Percentiles rank a stretch among this genome's conserved stretches.
Conservation (phyloP, 2,888 invertebrate species). For the Urechis unicinctus region DNA sequence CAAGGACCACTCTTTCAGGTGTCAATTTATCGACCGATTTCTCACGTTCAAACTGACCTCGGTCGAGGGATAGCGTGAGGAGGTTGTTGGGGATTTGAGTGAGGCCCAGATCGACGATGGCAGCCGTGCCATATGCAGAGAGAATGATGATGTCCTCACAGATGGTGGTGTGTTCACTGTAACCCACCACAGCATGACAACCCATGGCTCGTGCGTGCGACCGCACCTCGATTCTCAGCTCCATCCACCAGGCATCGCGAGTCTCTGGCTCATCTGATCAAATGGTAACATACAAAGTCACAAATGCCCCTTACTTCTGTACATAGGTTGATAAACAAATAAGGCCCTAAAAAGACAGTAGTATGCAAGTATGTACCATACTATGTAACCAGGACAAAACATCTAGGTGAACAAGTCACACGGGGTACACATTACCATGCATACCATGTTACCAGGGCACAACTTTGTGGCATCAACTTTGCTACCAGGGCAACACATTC, state of each 20-base stretch:
- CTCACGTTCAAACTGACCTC: conserved; percentile 12
- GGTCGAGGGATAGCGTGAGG: conserved; percentile 7
- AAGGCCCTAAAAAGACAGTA: too few relatives aligned
- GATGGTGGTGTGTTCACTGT: conserved; percentile 85
- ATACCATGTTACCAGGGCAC: too few relatives aligned
- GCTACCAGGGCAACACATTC: too few relatives aligned
- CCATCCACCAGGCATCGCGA: conserved; percentile 94
- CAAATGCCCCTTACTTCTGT: background rate
- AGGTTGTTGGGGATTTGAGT: background rate
- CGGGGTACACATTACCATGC: too few relatives aligned
- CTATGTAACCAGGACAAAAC: too few relatives aligned
- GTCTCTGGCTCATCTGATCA: conserved; percentile 75
- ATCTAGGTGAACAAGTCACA: too few relatives aligned
- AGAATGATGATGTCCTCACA: conserved; percentile 92
- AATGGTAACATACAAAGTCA: too few relatives aligned
- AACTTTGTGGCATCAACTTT: too few relatives aligned
- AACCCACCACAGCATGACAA: conserved; percentile 91
- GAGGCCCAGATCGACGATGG: conserved; percentile 56
- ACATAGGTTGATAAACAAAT: too few relatives aligned
- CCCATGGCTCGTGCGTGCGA: conserved; percentile 87
- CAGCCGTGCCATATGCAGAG: conserved; percentile 87
- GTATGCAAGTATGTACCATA: too few relatives aligned
- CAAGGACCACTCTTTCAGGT: conserved; percentile 30
- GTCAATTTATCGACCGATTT: too few relatives aligned
- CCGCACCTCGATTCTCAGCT: conserved; percentile 87